Evolutionary conservation across 1,140 invertebrate species (phyloP), one percentile per base, ranked within the genome.

Genomic region (Pogonognathellus flavescens): DNA sequence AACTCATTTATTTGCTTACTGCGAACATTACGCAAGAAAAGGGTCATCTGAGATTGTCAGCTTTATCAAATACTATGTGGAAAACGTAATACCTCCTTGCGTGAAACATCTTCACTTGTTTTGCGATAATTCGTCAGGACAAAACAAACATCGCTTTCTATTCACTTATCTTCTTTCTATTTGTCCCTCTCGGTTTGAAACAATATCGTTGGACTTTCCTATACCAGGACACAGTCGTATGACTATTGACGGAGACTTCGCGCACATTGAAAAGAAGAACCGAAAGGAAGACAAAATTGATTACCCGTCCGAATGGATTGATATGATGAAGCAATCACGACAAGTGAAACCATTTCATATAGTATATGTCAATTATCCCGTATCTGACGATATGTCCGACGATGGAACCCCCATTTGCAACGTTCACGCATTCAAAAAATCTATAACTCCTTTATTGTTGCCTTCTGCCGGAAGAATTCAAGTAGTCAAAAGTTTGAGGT

Each of bases 91-190:
- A 4, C 55, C 25, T 49, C n/a, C n/a, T n/a, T n/a, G n/a, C n/a
- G 9, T 11, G 8, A 3, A 57, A 13, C 25, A 22, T 14, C 62
- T 84, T 2, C 14, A 55, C 11, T 25, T 84, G 13, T 84, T 49
- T 49, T 70, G 18, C 6, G 83, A 84, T 52, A 84, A 84, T 57
- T 41, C 50, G 13, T 72, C 7, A 52, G 83, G 50, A 8, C 83
- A 84, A 31, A 76, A 76, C 83, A 84, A 84, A 31, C 57, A 80
- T 52, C 20, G 72, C 49, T 85, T 52, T 25, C 7, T 85, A n/a
- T 16, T 80, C 5, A 25, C 53, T 52, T 80, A 25, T n/a, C 55
- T 85, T 13, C 10, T 3, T 6, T 80, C 70, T 22, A 1, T 22
- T 5, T 55, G 53, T 9, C 53, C 53, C 3, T 2, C 2, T 14